A percentile compares a stretch with the other conserved stretches of the same genome.
Conservation (phyloP, 2,888 invertebrate genomes). For the Nomada lathburiana region DNA sequence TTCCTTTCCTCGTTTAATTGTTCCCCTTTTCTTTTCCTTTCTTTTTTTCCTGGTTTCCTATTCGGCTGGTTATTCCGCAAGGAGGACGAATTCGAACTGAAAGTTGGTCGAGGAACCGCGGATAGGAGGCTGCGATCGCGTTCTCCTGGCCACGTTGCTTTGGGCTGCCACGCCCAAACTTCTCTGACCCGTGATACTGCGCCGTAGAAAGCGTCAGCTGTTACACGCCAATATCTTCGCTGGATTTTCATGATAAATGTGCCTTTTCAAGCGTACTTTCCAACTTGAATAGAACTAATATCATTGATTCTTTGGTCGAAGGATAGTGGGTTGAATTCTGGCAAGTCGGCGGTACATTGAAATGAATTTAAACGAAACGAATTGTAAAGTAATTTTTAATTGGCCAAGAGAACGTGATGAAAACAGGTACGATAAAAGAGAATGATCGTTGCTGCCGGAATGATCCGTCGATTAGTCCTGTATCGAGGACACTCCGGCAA, state of each 20-base stretch:
- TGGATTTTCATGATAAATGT: conserved; percentile 6
- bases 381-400: not conserved
- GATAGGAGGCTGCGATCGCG: conserved; percentile 43
- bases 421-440: conserved; percentile 14
- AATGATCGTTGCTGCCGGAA: conserved; percentile 34
- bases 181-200: conserved; percentile 57
- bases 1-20: conserved; percentile 14
- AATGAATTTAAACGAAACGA: conserved; percentile 2
- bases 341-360: too few relatives aligned
- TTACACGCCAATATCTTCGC: conserved; percentile 17
- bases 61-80: conserved; percentile 13
- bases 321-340: too few relatives aligned
- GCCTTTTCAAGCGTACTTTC: not conserved
- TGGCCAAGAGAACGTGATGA: conserved; percentile 44
- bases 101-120: conserved; percentile 29
- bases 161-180: conserved; percentile 69
- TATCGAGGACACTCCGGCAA: conserved; percentile 29
- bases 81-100: conserved; percentile 37
- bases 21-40: not conserved
- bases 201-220: conserved; percentile 41
- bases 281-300: too few relatives aligned
- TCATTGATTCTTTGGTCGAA: too few relatives aligned
- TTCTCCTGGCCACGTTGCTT: conserved; percentile 65
- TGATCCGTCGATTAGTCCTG: conserved; percentile 32
- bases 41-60: not conserved